Evolutionary conservation across 2,113 vertebrate genomes (phyloP), one percentile per base, ranked within the genome.

Genomic region (Ceratotherium simum): DNA sequence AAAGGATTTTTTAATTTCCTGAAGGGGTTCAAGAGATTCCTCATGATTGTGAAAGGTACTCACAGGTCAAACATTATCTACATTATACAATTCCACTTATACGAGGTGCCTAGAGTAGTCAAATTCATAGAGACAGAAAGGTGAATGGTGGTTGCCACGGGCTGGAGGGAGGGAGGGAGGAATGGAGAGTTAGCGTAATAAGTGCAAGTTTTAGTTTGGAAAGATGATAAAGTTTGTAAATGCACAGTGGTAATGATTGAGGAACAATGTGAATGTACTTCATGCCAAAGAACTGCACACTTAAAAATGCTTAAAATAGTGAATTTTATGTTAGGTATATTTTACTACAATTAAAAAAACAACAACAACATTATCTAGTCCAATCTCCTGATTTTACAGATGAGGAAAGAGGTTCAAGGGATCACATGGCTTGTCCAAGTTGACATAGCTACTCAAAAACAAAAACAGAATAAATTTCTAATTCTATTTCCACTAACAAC

Each of bases 401-500:
- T n/a, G 33, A 89, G 0, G 7, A 78, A 87, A 95, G 9, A 69
- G 39, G 31, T 10, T 91, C 36, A 73, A 90, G 60, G 6, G 27
- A 51, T 86, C 58, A 81, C 6, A 60, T 8, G 10, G 46, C 27
- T 67, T 80, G 16, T 67, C 60, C 39, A 81, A 92, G 69, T 84
- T 84, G 93, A 93, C 31, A 65, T 0, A 92, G n/a, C 13, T 69
- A 64, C 69, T 94, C 75, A 48, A 23, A 54, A 86, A 94, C 27
- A 97, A 62, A 94, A 56, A 54, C 20, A 86, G 18, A 94, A 89
- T 92, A n/a, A 70, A 84, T 87, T 80, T 83, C 48, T 67, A 84
- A 87, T 84, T 95, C 51, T 81, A 79, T 65, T 83, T 91, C 46
- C 60, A 90, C 6, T 46, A 95, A 82, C 33, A 92, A n/a, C 27